Conservation (phyloP, 2,888 invertebrate species). For the Erebia epiphron region DNA sequence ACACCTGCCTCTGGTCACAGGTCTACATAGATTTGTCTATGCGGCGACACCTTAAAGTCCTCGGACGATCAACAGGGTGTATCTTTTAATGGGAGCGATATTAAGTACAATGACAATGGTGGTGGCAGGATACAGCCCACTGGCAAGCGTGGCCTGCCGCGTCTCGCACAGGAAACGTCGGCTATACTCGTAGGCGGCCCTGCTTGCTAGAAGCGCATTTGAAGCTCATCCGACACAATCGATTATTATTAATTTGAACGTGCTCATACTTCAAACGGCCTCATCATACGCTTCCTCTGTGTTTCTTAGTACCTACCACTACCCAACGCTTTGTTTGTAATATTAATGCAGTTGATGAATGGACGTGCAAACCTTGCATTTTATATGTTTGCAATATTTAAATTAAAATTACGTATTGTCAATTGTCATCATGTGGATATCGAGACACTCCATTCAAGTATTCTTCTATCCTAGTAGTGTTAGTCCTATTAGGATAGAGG, state of each 20-base stretch:
- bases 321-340: conserved; percentile 3
- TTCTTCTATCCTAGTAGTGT: no score
- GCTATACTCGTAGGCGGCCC: conserved; percentile 25
- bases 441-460: no score
- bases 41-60: neutral
- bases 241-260: conserved; percentile 37
- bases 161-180: conserved; percentile 39
- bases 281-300: conserved; percentile 18
- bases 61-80: conserved; percentile 38
- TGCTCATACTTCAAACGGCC: conserved; percentile 33
- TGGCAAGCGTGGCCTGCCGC: conserved; percentile 32
- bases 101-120: conserved; percentile 58
- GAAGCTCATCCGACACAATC: conserved; percentile 33
- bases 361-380: neutral
- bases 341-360: neutral
- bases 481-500: no score
- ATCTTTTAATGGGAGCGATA: conserved; percentile 56
- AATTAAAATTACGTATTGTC: neutral
- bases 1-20: no score
- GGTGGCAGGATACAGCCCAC: conserved; percentile 47
- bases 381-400: no score
- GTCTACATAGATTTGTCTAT: neutral
- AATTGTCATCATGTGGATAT: neutral
- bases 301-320: conserved; percentile 11
- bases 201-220: conserved; percentile 28